phyloP scores from a whole-genome alignment of 2,113 vertebrate genomes.

The Nothocercus nigrocapillus region DNA sequence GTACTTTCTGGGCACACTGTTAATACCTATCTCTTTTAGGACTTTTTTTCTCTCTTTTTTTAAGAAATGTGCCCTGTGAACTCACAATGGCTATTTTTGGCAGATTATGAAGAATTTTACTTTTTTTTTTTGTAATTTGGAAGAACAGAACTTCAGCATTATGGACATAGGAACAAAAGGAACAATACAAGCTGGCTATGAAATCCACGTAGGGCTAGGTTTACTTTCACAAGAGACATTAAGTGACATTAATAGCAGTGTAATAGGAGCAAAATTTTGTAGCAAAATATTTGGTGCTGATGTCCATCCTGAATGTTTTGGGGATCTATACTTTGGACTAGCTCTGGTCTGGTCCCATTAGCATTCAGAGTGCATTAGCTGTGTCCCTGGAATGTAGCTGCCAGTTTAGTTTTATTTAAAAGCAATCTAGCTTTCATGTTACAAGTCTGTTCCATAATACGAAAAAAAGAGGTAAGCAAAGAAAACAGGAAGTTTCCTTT shows the following conservation, averaged over 20 bases:
- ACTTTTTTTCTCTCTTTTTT: not conserved
- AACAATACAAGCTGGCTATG: not conserved
- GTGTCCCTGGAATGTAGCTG: not conserved
- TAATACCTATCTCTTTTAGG: not conserved
- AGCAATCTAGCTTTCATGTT: not conserved
- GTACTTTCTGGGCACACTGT: not conserved
- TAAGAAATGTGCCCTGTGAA: not conserved
- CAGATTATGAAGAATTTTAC: not conserved
- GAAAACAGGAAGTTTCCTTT: not conserved
- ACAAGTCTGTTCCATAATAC: not conserved
- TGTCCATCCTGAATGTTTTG: not conserved
- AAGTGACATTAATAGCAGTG: not conserved
- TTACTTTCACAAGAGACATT: not conserved
- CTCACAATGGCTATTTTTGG: not conserved
- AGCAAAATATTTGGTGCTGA: not conserved
- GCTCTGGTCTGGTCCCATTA: not conserved
- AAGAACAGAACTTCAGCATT: not conserved
- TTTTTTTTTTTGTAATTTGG: not conserved
- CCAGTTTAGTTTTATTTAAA: not conserved
- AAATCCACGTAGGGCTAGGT: not conserved
- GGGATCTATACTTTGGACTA: not conserved
- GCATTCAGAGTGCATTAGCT: not conserved
- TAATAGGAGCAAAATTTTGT: not conserved
- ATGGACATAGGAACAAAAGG: not conserved
- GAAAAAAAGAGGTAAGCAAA: not conserved